Evolutionary conservation across 2,797 vertebrate genomes (phyloP).

Genomic region (Psittacula derbiana): DNA sequence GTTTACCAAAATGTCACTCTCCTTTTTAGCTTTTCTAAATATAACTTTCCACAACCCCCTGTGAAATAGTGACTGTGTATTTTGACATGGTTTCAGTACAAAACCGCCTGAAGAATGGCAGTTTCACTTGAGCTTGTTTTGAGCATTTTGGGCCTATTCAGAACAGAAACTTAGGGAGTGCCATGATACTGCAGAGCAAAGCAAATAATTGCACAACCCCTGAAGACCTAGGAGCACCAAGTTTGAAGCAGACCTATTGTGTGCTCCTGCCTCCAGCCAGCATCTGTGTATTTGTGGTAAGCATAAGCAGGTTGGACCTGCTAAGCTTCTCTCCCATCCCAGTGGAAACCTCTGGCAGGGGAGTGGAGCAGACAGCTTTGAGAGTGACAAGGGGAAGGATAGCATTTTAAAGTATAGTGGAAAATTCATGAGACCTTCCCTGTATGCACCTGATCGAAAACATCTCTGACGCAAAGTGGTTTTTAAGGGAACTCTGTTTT

Average conservation of each 20-base stretch:
- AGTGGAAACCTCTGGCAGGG: neutral
- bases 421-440: neutral
- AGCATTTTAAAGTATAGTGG: neutral
- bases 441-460: neutral
- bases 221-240: neutral
- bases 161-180: conserved; percentile 39
- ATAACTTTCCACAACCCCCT: neutral
- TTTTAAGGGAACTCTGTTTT: neutral
- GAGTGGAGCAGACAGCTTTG: neutral
- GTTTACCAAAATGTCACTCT: neutral
- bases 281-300: neutral
- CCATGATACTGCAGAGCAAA: neutral
- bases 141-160: neutral
- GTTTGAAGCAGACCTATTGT: neutral
- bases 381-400: neutral
- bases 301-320: neutral
- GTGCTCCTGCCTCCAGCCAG: neutral
- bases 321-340: rapidly evolving
- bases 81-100: neutral
- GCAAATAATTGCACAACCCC: conserved; percentile 51
- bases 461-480: neutral
- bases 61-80: neutral
- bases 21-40: neutral
- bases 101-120: neutral
- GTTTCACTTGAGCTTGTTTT: conserved; percentile 25